phyloP scores from a whole-genome alignment of 30 jellyfish, hydroid and myxozoan genomes.

The Hydractinia symbiolongicarpus region DNA sequence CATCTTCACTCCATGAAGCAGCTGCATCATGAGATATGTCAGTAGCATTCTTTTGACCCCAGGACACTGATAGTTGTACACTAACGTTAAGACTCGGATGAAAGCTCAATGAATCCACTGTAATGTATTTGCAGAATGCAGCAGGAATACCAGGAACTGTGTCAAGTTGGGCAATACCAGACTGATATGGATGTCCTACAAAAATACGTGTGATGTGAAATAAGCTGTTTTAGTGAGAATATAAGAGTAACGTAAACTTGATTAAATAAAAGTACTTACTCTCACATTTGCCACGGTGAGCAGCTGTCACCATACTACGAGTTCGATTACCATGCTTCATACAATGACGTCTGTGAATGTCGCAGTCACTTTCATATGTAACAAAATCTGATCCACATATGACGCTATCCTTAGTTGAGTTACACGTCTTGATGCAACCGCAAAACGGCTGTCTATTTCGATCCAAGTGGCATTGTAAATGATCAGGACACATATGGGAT shows the following conservation, averaged over 20 bases:
- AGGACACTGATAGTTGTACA: not conserved
- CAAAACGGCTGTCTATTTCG: not conserved
- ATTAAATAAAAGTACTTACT: not conserved
- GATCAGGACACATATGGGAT: not conserved
- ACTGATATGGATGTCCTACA: conserved; percentile 9
- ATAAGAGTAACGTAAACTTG: no score
- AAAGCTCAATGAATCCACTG: not conserved
- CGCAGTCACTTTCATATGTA: conserved; percentile 7
- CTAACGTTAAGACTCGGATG: not conserved
- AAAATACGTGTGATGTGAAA: not conserved
- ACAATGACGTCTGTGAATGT: not conserved
- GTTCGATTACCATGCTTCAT: conserved; percentile 1
- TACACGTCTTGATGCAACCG: conserved; percentile 12
- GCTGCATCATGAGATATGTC: not conserved
- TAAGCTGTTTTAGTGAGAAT: no score
- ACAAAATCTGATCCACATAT: conserved; percentile 14
- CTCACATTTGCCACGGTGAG: conserved; percentile 3
- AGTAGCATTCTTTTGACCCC: not conserved
- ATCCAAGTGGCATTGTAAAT: conserved; percentile 2
- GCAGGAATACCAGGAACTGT: conserved; percentile 5
- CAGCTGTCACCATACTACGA: not conserved
- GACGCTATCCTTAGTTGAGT: not conserved
- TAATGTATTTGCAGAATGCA: conserved; percentile 17
- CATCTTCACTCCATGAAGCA: conserved; percentile 32
- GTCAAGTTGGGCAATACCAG: conserved; percentile 11